Conservation (phyloP, 92 coral and sea anemone species). For the Paragorgia papillata region DNA sequence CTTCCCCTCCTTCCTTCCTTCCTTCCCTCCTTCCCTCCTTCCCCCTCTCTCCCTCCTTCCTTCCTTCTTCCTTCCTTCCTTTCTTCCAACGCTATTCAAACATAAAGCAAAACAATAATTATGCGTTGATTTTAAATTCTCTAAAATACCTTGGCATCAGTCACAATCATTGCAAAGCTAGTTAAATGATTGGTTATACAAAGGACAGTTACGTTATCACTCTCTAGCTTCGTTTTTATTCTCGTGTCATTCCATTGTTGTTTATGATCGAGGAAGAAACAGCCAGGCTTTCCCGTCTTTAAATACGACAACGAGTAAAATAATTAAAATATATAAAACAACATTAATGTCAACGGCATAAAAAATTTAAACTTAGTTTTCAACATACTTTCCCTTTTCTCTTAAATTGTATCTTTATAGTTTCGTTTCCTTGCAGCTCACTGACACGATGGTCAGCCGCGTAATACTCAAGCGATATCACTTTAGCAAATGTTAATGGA, state of each 20-base stretch:
- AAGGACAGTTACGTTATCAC: not conserved
- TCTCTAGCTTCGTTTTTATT: not conserved
- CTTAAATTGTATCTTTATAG: not conserved
- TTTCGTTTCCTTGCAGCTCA: not conserved
- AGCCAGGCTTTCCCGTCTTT: too few relatives aligned
- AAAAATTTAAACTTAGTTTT: not conserved
- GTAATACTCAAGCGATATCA: not conserved
- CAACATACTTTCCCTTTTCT: not conserved
- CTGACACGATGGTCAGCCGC: not conserved
- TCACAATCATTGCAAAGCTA: slow-evolving; percentile 72
- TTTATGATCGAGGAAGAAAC: too few relatives aligned
- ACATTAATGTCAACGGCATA: too few relatives aligned
- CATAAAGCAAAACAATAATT: not conserved
- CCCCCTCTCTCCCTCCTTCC: too few relatives aligned
- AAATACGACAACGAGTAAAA: too few relatives aligned
- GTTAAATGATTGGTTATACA: slow-evolving; percentile 68
- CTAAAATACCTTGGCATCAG: slow-evolving; percentile 23
- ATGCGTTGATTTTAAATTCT: not conserved
- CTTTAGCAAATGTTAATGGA: not conserved
- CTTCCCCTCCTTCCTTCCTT: too few relatives aligned
- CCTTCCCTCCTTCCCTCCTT: too few relatives aligned
- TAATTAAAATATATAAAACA: too few relatives aligned
- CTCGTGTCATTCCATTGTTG: not conserved
- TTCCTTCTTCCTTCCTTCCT: too few relatives aligned
- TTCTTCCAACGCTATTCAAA: too few relatives aligned